Evolutionary conservation across 2,797 vertebrate species (phyloP).

Genomic region (Channallabes apus): DNA sequence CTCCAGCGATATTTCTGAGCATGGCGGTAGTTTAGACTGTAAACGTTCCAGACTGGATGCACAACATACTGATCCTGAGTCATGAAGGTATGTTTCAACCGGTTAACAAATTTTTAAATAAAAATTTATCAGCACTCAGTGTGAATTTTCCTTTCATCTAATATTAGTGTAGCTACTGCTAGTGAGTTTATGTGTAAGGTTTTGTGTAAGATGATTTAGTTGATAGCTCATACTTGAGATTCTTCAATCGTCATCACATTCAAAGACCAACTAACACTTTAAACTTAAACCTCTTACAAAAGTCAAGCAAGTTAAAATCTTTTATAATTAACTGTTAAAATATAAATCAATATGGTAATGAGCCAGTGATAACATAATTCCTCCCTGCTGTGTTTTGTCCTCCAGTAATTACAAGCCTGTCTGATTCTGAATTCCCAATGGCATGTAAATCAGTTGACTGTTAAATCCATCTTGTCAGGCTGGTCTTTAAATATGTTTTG

Average conservation of each 20-base stretch:
- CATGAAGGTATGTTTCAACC: neutral
- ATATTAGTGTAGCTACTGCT: neutral
- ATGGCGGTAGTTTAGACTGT: neutral
- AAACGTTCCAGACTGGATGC: neutral
- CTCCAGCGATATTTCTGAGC: neutral
- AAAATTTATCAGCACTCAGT: neutral
- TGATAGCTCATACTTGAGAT: neutral
- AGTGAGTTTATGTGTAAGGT: neutral
- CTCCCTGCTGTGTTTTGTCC: conserved; percentile 22
- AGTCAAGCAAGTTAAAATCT: neutral
- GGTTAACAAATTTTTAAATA: neutral
- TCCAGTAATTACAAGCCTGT: conserved; percentile 22
- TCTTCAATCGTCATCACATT: neutral
- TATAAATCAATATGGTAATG: conserved; percentile 23
- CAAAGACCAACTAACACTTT: neutral
- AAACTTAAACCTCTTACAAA: conserved; percentile 9
- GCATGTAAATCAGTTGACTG: conserved; percentile 27
- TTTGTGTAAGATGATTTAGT: conserved; percentile 23
- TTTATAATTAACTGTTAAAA: neutral
- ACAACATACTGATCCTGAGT: neutral
- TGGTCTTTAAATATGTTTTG: conserved; percentile 12
- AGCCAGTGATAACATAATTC: conserved; percentile 7
- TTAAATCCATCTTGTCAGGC: conserved; percentile 13
- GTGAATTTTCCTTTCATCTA: neutral
- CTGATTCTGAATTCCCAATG: conserved; percentile 21